Conservation (phyloP, 2,113 vertebrate species). For the Calyptomena viridis region DNA sequence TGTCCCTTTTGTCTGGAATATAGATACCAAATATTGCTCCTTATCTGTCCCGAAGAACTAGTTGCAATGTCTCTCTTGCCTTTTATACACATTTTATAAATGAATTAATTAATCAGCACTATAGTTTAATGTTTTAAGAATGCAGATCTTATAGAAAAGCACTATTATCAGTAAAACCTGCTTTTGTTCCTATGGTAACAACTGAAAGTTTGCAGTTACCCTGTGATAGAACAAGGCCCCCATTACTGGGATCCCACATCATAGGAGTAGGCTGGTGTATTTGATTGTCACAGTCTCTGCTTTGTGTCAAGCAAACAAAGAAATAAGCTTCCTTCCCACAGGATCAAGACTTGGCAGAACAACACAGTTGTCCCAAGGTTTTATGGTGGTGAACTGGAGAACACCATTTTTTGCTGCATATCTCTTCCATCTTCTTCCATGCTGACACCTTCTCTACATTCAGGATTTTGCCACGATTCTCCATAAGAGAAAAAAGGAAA, state of each 20-base stretch:
- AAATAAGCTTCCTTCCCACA: background rate
- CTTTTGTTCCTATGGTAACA: background rate
- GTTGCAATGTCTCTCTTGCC: background rate
- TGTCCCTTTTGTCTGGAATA: background rate
- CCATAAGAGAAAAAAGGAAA: background rate
- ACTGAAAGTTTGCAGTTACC: background rate
- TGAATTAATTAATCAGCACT: background rate
- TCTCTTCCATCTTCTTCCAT: background rate
- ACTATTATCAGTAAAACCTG: background rate
- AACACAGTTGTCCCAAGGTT: background rate
- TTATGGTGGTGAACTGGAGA: background rate
- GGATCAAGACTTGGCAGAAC: background rate
- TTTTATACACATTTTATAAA: background rate
- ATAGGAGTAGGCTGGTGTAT: fast-evolving
- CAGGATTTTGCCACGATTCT: background rate
- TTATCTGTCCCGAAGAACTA: background rate
- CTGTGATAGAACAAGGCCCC: background rate
- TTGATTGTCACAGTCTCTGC: background rate
- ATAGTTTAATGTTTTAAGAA: background rate
- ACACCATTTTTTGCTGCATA: background rate
- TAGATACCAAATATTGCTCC: background rate
- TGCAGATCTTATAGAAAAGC: background rate
- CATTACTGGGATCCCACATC: background rate
- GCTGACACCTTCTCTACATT: background rate
- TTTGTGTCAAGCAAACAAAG: background rate